phyloP scores from a whole-genome alignment of 2,113 vertebrate species.

The Mirounga angustirostris region DNA sequence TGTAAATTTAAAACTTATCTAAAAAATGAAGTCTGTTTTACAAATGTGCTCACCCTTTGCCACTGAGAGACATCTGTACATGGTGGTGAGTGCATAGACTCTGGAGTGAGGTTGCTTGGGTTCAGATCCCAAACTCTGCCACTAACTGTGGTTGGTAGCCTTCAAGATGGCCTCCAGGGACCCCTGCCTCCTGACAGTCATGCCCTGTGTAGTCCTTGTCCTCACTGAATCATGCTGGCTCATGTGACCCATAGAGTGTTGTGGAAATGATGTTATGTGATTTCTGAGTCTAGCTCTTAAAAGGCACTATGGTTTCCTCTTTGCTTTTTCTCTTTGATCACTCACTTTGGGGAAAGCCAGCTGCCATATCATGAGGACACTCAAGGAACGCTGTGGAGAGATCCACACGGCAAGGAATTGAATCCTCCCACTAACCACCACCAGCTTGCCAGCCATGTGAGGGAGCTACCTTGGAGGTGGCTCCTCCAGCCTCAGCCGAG shows the following conservation, averaged over 20 bases:
- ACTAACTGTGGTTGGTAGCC: background rate
- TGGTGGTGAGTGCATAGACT: background rate
- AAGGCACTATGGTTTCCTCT: background rate
- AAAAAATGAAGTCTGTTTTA: background rate
- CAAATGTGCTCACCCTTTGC: background rate
- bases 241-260: background rate
- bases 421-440: background rate
- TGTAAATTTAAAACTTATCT: background rate
- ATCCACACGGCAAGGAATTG: background rate
- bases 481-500: background rate
- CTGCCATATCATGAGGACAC: background rate
- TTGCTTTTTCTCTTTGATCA: background rate
- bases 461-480: background rate
- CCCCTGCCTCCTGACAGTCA: background rate
- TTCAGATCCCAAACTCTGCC: background rate
- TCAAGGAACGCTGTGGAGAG: background rate
- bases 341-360: background rate
- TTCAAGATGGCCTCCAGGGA: background rate
- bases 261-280: background rate
- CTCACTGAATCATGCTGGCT: background rate
- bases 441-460: background rate
- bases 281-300: background rate
- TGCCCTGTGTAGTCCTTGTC: background rate
- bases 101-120: background rate
- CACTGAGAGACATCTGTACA: background rate